These are phyloP conservation scores for Bombus vancouverensis DNA, from an alignment of 1,140 invertebrate species.

Conservation along the genomic window DNA sequence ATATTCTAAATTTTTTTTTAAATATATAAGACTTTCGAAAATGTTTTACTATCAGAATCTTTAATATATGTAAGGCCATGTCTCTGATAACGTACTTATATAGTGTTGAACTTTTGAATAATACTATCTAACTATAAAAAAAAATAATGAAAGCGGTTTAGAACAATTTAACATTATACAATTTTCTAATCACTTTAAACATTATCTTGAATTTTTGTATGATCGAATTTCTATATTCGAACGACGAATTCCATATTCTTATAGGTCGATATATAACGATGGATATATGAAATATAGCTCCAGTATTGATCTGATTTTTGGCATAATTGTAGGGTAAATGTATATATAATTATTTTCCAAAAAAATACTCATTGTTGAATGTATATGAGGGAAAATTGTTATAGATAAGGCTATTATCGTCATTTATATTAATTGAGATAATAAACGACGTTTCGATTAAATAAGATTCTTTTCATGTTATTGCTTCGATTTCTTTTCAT, in stretches of 20 bases:
- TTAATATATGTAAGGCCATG: slow-evolving; percentile 37
- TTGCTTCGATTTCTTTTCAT: slow-evolving; percentile 4
- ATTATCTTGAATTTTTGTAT: slow-evolving; percentile 45
- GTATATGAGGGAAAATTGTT: slow-evolving; percentile 64
- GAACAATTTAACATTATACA: slow-evolving; percentile 36
- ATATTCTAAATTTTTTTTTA: slow-evolving; percentile 56
- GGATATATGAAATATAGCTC: slow-evolving; percentile 46
- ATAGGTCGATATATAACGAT: slow-evolving; percentile 42
- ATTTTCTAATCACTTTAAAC: slow-evolving; percentile 43
- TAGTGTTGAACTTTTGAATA: slow-evolving; percentile 54
- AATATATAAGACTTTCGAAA: slow-evolving; percentile 46
- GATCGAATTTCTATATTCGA: slow-evolving; percentile 48
- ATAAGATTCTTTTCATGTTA: slow-evolving; percentile 21
- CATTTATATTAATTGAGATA: slow-evolving; percentile 70
- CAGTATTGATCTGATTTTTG: slow-evolving; percentile 51
- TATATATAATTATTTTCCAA: slow-evolving; percentile 66
- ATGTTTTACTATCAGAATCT: slow-evolving; percentile 45
- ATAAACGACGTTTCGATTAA: slow-evolving; percentile 68
- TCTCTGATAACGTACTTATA: slow-evolving; percentile 54
- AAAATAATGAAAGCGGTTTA: slow-evolving; percentile 2
- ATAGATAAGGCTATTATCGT: slow-evolving; percentile 64
- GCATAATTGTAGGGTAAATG: slow-evolving; percentile 60
- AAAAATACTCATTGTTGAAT: slow-evolving; percentile 64
- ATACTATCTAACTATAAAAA: slow-evolving; percentile 17
- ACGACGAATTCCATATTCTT: slow-evolving; percentile 50